Conservation (phyloP, 2,113 vertebrate genomes). For the Prionailurus viverrinus region DNA sequence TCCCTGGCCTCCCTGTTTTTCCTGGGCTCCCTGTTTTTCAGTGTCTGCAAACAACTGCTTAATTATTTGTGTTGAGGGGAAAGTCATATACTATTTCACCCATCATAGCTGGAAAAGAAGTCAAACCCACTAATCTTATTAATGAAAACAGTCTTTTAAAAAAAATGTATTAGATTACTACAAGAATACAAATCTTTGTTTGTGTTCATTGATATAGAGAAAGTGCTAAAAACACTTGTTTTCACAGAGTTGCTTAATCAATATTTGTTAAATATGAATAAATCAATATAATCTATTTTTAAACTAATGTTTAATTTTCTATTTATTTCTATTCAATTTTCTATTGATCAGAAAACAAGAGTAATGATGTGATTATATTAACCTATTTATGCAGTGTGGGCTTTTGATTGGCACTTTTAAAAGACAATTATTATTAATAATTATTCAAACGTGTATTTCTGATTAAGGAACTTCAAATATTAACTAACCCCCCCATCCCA, state of each 20-base stretch:
- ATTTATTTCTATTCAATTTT: not conserved
- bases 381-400: not conserved
- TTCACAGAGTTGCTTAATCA: constrained; percentile 3
- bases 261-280: constrained; percentile 13
- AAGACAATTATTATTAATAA: constrained; percentile 8
- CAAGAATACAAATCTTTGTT: not conserved
- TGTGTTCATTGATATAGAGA: not conserved
- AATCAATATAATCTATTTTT: constrained; percentile 11
- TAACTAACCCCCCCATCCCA: not conserved
- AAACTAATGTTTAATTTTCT: not conserved
- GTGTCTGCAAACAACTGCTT: not conserved
- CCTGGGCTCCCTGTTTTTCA: not conserved
- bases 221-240: constrained; percentile 12
- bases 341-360: not conserved
- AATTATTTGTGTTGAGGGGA: not conserved
- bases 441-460: not conserved
- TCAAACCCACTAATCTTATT: not conserved
- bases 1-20: not conserved
- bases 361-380: not conserved
- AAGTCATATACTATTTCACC: not conserved
- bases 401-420: constrained; percentile 37
- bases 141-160: not conserved
- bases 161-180: not conserved
- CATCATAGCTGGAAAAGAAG: not conserved
- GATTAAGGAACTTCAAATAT: constrained; percentile 11